Evolutionary conservation across 2,888 invertebrate species (phyloP), one percentile per base, ranked within the genome.

Genomic region (Charanyca ferruginea): DNA sequence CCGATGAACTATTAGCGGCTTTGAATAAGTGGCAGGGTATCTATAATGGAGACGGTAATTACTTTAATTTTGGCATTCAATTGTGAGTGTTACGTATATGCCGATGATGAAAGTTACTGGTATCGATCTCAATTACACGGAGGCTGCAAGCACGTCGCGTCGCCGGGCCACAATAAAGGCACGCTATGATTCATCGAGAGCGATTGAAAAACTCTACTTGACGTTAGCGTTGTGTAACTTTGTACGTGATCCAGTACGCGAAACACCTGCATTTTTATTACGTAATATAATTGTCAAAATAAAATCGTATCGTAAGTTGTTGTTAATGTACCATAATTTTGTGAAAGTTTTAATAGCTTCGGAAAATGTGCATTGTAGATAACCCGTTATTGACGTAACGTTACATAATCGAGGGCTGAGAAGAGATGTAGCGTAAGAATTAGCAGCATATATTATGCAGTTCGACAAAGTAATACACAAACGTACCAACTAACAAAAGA

Each of bases 251-350:
- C 90, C 87, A 93, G 92, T 89, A 80, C 93, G 87, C 85, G 80
- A 87, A 86, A 90, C 87, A 89, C 86, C 85, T 90, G 81, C 80
- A 81, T 79, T 82, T 85, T 86, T 81, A 88, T 94, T 94, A 94
- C 90, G 91, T 89, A 94, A 94, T 90, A 80, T 92, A 93, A 94
- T 94, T 91, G 92, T 87, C 89, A 91, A 93, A 93, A 93, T 91
- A 91, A 91, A 92, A 92, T 90, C 84, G 89, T 87, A 90, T 83
- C 87, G 86, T 86, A 85, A 89, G 86, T 69, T 77, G 83, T 86
- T 83, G 83, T 86, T 85, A 85, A 85, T 85, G 83, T 86, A 88
- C 88, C 86, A 86, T 87, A 91, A 91, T 90, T 89, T 87, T 86
- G 93, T 91, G 94, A 94, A 94, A 94, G 94, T 93, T 85, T 79